Base-by-base conservation (phyloP, 23 tunicate genomes). In the Ascidia mentula region DNA sequence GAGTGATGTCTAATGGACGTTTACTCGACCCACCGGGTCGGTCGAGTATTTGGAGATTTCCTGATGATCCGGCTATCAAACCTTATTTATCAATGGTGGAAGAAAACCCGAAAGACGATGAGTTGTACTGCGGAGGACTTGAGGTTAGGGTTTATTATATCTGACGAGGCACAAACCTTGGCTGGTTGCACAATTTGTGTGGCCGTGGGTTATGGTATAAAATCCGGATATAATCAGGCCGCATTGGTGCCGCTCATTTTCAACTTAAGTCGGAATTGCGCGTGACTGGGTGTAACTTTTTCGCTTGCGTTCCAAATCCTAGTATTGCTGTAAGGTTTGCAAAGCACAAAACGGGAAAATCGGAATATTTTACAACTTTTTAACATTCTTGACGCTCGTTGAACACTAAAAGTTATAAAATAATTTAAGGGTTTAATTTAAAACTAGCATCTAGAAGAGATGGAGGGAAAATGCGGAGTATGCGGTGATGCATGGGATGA, bases 101-200 rank as follows among this genome's bases (percentile, higher is more conserved):
- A 32, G 73, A 35, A 32, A 89, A 89, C 40, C 84, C 46, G 24
- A 36, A 79, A 4, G 89, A 89, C 76, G 84, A 89, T 40, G 71
- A 89, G 69, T 69, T 89, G 75, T 89, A 60, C 69, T 89, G 95
- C 37, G 95, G 95, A 22, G 95, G 95, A 60, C 78, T 77, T 78
- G 77, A 74, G 60, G 92, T 87, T 28, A 20, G 65, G n/a, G n/a
- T n/a, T n/a, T n/a, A n/a, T n/a, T n/a, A n/a, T n/a, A n/a, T n/a
- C n/a, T n/a, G n/a, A n/a, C n/a, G n/a, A n/a, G n/a, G n/a, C n/a
- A n/a, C n/a, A n/a, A n/a, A n/a, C n/a, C n/a, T n/a, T n/a, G n/a
- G n/a, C n/a, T n/a, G n/a, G n/a, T n/a, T n/a, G n/a, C n/a, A n/a
- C n/a, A n/a, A n/a, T n/a, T n/a, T n/a, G n/a, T n/a, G n/a, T n/a